A percentile compares a stretch with the other conserved stretches of the same genome.
These are phyloP conservation scores for Myocastor coypus DNA, from an alignment of 2,113 vertebrate genomes.

Conservation along the genomic window DNA sequence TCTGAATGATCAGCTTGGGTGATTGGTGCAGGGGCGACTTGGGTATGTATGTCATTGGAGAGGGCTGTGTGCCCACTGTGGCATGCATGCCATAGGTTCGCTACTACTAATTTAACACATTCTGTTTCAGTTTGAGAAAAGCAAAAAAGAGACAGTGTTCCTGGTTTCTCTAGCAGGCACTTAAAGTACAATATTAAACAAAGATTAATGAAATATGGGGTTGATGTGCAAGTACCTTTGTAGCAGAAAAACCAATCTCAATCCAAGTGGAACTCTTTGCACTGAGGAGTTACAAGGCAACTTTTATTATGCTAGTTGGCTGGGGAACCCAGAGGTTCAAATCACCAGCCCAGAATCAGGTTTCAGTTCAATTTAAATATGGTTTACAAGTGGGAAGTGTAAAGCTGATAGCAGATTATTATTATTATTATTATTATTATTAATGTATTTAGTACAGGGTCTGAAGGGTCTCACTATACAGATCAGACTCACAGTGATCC, in stretches of 20 bases:
- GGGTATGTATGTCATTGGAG: background rate
- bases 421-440: no score
- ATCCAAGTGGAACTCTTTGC: no score
- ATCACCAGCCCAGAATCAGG: no score
- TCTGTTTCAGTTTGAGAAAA: conserved; percentile 12
- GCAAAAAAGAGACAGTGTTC: background rate
- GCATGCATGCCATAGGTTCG: background rate
- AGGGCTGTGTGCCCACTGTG: background rate
- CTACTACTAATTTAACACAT: background rate
- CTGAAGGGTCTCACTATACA: no score
- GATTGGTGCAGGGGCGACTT: background rate
- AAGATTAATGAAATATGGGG: background rate
- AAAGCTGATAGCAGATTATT: no score
- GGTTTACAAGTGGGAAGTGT: no score
- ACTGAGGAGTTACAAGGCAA: no score
- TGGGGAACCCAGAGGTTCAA: no score
- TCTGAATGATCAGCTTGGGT: background rate
- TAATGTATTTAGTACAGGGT: no score
- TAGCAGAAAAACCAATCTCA: background rate
- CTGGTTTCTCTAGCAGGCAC: background rate
- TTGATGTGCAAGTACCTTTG: background rate
- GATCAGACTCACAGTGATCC: no score
- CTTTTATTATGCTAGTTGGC: no score
- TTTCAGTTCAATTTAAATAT: no score
- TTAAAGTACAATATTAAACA: background rate